Evolutionary conservation across 2,888 invertebrate genomes (phyloP), one percentile per base, ranked within the genome.

Genomic region (Drosophila subsilvestris): DNA sequence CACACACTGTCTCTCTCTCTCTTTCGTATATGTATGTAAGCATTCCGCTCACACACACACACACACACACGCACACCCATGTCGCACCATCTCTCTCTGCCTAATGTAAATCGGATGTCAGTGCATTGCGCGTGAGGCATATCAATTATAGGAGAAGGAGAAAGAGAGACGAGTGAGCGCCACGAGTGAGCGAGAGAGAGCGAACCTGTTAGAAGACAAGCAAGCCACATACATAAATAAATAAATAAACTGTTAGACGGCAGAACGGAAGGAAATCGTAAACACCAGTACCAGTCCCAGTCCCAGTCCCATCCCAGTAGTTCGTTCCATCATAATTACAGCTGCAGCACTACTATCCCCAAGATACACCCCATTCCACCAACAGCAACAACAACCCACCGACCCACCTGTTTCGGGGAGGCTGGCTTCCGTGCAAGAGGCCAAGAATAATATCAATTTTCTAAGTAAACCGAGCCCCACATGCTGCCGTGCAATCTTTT

Each of bases 101-200:
- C 89, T 90, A 90, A 91, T 91, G 91, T 90, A 91, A 90, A 91
- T 90, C 91, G 91, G 90, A 91, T 90, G 90, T 90, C 90, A 90
- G 86, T 86, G 89, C 86, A 83, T 76, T 86, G 89, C 90, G 90
- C 88, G 90, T 80, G 76, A 77, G 75, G 88, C 88, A 89, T 90
- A 90, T 82, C 88, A 90, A 90, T 90, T 81, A 87, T 78, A 58
- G 37, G 32, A 37, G 32, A 47, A 44, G 37, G 51, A 59, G 50
- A 53, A 18, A 44, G 45, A 8, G 32, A 27, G 51, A 27, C 20
- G 51, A 50, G 14, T 20, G 43, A 20, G 29, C 37, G 37, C 37
- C 37, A 37, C 20, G 47, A 43, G 32, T 18, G 47, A 27, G 55
- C 18, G 48, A 43, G 65, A 45, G 57, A 58, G 14, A 42, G 59